Evolutionary conservation across 2,888 invertebrate species (phyloP).

Genomic region (Diplolepis rosae): DNA sequence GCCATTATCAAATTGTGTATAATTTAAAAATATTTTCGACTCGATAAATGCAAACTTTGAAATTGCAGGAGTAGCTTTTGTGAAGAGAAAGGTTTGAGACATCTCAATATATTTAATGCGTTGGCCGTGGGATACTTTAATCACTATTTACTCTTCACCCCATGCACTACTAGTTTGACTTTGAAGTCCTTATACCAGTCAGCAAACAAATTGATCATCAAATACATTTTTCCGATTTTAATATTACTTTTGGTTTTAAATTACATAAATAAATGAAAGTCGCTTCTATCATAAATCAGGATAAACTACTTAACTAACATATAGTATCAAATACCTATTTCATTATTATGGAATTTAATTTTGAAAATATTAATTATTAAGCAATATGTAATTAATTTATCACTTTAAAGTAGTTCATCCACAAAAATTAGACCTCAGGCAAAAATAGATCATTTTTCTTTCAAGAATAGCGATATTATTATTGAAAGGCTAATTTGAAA

Average conservation of each 20-base stretch:
- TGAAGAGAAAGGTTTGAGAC: slow-evolving; percentile 57
- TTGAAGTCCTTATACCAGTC: background rate
- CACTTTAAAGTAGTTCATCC: no score
- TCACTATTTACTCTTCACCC: slow-evolving; percentile 57
- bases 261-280: background rate
- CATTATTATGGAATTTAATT: background rate
- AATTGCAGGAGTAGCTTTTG: slow-evolving; percentile 45
- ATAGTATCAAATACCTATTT: background rate
- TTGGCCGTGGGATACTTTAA: slow-evolving; percentile 62
- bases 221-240: background rate
- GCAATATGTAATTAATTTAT: no score
- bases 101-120: slow-evolving; percentile 66
- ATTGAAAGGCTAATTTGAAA: no score
- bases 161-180: background rate
- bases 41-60: background rate
- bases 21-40: background rate
- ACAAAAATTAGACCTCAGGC: no score
- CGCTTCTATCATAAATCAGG: background rate
- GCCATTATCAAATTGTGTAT: background rate
- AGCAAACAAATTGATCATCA: background rate
- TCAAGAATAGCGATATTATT: no score
- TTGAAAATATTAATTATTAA: background rate
- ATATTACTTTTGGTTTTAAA: background rate
- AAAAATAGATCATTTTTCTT: no score
- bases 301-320: background rate